Evolutionary conservation across 2,888 invertebrate genomes (phyloP), one percentile per base, ranked within the genome.

Genomic region (Leptarthrus brevirostris): DNA sequence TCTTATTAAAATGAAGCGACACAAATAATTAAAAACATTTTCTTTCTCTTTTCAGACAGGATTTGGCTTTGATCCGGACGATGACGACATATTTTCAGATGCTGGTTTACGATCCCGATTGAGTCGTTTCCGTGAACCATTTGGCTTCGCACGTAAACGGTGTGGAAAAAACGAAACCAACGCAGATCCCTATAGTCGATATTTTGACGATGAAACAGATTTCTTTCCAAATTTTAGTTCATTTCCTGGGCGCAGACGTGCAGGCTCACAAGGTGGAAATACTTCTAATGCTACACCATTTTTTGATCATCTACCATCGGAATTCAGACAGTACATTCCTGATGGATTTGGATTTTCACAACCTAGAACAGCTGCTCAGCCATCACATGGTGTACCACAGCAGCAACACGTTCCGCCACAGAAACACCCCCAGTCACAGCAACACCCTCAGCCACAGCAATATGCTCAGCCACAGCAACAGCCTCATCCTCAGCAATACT

Each of bases 311-410:
- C 78, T 85, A 76, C 85, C 85, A 69, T 80, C 82, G n/a, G 83
- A 85, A 78, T 85, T 85, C 75, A 79, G 85, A 18, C 84, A 84
- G 70, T 83, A 83, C 66, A 83, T 85, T 77, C 85, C 85, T 12
- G 85, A 83, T 26, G 76, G 79, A 24, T 85, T 85, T 76, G 82
- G 81, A 1, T 79, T 81, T 24, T 40, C 73, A 2, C 53, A 56
- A 18, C 26, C 34, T 8, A 22, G 52, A 4, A 73, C 76, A 6
- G 73, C 76, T 66, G 80, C 79, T 58, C 34, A 30, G 1, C 40
- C 8, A 1, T 12, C 8, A 40, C 40, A 40, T 12, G 10, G 10
- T 12, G 0, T 12, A 12, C 40, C 40, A 12, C 40, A 40, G 40
- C 40, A 40, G 12, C 40, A 40, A 40, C 30, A n/a, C n/a, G n/a